These are phyloP conservation scores for Boleophthalmus pectinirostris DNA, from an alignment of 2,113 vertebrate species.

Conservation along the genomic window DNA sequence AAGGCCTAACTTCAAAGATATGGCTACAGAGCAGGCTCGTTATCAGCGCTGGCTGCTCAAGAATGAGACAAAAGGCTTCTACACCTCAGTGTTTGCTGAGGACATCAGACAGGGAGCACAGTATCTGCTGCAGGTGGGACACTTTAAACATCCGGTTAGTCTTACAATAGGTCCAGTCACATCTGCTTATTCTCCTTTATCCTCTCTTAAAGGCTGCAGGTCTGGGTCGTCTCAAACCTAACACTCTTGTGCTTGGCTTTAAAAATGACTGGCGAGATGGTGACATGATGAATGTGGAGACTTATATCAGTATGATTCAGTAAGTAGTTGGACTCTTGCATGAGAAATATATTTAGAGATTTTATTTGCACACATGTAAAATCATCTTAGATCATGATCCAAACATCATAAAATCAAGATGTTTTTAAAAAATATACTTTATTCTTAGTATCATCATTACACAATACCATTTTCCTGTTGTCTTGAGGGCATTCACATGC, in stretches of 20 bases:
- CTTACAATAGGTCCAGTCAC: background rate
- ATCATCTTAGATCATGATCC: background rate
- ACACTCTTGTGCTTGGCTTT: conserved; percentile 94
- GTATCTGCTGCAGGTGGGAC: conserved; percentile 91
- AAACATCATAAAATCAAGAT: background rate
- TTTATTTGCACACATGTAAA: background rate
- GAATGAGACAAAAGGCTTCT: conserved; percentile 94
- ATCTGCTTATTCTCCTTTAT: background rate
- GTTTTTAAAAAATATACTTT: too few species aligned
- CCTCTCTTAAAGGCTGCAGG: conserved; percentile 85
- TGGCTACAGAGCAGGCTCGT: conserved; percentile 84
- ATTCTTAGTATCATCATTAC: background rate
- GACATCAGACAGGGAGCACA: conserved; percentile 92
- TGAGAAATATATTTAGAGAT: background rate
- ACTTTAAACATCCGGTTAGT: background rate
- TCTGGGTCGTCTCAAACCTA: conserved; percentile 92
- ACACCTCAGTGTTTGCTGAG: conserved; percentile 91
- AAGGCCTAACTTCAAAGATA: conserved; percentile 91
- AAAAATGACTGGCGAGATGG: conserved; percentile 92
- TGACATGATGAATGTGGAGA: conserved; percentile 95
- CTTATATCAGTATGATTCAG: conserved; percentile 96
- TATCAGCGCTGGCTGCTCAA: conserved; percentile 96
- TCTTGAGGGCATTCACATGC: background rate
- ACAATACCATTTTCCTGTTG: background rate
- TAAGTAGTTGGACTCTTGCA: conserved; percentile 72